Conservation (phyloP, 2,797 vertebrate species). For the Neosilurus hyrtlii region DNA sequence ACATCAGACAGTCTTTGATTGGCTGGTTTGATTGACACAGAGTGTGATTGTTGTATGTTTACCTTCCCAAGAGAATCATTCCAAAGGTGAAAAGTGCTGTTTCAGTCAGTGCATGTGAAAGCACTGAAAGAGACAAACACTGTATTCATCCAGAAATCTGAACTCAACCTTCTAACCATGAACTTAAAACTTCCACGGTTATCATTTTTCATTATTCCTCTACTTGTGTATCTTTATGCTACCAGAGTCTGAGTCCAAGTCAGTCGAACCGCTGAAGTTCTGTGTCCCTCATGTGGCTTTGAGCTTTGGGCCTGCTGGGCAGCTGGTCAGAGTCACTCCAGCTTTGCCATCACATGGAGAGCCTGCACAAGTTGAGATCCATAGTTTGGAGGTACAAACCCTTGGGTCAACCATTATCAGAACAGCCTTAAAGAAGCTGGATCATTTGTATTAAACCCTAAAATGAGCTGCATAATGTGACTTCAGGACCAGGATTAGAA, state of each 20-base stretch:
- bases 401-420: neutral
- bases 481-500: neutral
- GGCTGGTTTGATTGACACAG: neutral
- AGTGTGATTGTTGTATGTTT: neutral
- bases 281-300: slow-evolving; percentile 70
- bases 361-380: slow-evolving; percentile 75
- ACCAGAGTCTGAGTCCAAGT: slow-evolving; percentile 21
- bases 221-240: neutral
- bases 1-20: neutral
- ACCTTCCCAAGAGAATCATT: neutral
- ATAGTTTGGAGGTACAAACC: slow-evolving; percentile 81
- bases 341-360: slow-evolving; percentile 70
- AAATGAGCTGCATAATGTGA: neutral
- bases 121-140: too few species aligned
- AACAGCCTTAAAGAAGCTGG: neutral
- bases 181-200: neutral
- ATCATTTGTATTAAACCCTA: neutral
- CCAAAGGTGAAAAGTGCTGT: neutral
- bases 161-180: neutral
- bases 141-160: neutral
- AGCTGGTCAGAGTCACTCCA: slow-evolving; percentile 76
- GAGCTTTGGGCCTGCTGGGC: slow-evolving; percentile 84
- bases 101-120: neutral
- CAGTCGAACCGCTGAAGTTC: slow-evolving; percentile 75
- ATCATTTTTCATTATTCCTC: neutral